Base-by-base conservation (phyloP, 2,888 invertebrate genomes). In the Myopa testacea region DNA sequence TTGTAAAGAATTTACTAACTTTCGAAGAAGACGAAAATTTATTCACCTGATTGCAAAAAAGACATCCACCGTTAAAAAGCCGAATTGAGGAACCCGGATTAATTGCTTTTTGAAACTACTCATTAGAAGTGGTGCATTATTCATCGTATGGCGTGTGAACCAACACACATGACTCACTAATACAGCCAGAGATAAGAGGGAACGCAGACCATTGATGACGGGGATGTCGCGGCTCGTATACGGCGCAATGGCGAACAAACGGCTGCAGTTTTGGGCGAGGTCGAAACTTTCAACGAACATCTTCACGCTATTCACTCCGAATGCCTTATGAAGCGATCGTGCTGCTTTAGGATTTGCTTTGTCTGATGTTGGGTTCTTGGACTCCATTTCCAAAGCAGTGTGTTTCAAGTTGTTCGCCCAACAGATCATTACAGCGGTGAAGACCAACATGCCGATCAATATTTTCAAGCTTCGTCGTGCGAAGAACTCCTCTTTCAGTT, bases 31-130 rank as follows among this genome's bases (percentile, higher is more conserved):
- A 40, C 12, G 1, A 45, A n/a, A 7, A 12, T 3, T 37, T 19
- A 37, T 81, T 80, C 80, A 88, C 88, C 88, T 88, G 52, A 88
- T 88, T 37, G 87, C 86, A 78, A 88, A 88, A 79, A 89, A 89
- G 26, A 87, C 82, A 82, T 89, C 89, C 3, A 89, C 89, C 6
- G 88, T 80, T n/a, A 88, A 78, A 4, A 88, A 87, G 0, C 87
- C 86, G 10, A 88, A 86, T 37, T 87, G 85, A 1, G 87, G 84
- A 63, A 86, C 86, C 68, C 87, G 88, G 38, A 86, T 87, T 74
- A 85, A 84, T 0, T 83, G 79, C 80, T 85, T 83, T 78, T 89
- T 88, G 1, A 84, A 85, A 74, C 86, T 85, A 4, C 85, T 83
- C n/a, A 88, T 82, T 16, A 88, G 78, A 60, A 86, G 85, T 0